Base-by-base conservation (phyloP, 2,797 vertebrate genomes). In the Hoplostethus mediterraneus region DNA sequence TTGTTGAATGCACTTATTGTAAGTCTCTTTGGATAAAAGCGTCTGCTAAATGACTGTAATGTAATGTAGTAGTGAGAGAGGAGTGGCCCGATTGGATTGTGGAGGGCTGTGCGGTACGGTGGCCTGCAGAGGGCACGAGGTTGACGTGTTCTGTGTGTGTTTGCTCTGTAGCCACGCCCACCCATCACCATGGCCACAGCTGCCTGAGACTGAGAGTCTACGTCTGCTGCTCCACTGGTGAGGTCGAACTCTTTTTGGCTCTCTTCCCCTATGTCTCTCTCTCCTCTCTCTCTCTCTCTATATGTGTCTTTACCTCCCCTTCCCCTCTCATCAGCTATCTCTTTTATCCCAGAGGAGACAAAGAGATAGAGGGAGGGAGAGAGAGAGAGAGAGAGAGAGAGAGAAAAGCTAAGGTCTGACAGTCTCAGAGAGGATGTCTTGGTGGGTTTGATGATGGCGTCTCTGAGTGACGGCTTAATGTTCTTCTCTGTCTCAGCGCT, bases 171-270 rank as follows among this genome's bases (percentile, higher is more conserved):
- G 97, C 97, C 83, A 96, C 96, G 13, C 97, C 97, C 28, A 95
- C 94, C 21, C 97, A 98, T 90, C 97, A 97, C 92, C 96, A 97
- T 68, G 96, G 94, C 87, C 96, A 96, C 84, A 96, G 95, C 92
- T 99, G 97, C 93, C 95, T 99, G 89, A 96, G 96, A 93, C 96
- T 99, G 96, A 95, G 97, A 80, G 97, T 98, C 75, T 98, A 95
- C 30, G 97, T 99, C 82, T 99, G 97, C 96, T 99, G 97, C 45
- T 95, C 96, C 78, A 96, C 97, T 72, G 96, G 97, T 99, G 91
- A 96, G 96, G 94, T 36, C 17, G 2, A 14, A 2, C 62, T 38
- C 48, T 61, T 33, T 44, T 17, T 8, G 3, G 6, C 60, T 62
- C 28, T 47, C 40, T 45, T 13, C 31, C 31, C 21, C 3, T 51